phyloP scores from a whole-genome alignment of 2,797 vertebrate genomes.

The Hippopotamyrus pictus region DNA sequence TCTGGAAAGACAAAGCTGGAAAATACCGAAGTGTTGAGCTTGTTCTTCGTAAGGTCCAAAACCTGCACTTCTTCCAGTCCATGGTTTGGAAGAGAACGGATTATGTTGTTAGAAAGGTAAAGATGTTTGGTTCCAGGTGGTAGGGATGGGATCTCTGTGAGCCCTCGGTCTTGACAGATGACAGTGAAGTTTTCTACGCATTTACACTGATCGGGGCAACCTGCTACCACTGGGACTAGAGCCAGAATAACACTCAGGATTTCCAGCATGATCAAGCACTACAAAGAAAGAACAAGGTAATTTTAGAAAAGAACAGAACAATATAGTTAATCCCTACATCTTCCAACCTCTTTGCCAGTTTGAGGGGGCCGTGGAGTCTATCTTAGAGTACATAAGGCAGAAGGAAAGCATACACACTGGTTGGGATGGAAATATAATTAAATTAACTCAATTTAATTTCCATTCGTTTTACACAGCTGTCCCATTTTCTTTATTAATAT shows the following conservation, averaged over 20 bases:
- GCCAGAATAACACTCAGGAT: slow-evolving; percentile 24
- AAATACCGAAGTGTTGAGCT: slow-evolving; percentile 33
- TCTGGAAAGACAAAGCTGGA: slow-evolving; percentile 35
- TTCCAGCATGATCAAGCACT: slow-evolving; percentile 34
- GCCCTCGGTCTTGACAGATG: slow-evolving; percentile 35
- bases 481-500: not conserved
- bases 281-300: not conserved
- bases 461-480: not conserved
- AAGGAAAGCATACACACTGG: not conserved
- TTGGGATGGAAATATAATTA: not conserved
- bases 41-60: slow-evolving; percentile 53
- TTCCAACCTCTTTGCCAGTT: not conserved
- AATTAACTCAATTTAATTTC: not conserved
- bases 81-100: slow-evolving; percentile 40
- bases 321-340: not conserved
- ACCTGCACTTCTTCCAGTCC: slow-evolving; percentile 47
- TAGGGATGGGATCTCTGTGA: slow-evolving; percentile 42
- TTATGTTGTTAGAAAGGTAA: slow-evolving; percentile 46
- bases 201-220: slow-evolving; percentile 44
- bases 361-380: not conserved
- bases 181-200: slow-evolving; percentile 40
- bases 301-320: not conserved
- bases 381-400: not conserved
- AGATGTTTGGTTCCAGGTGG: slow-evolving; percentile 37
- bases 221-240: slow-evolving; percentile 19